Evolutionary conservation across 2,113 vertebrate species (phyloP).

Genomic region (Nothocercus nigrocapillus): DNA sequence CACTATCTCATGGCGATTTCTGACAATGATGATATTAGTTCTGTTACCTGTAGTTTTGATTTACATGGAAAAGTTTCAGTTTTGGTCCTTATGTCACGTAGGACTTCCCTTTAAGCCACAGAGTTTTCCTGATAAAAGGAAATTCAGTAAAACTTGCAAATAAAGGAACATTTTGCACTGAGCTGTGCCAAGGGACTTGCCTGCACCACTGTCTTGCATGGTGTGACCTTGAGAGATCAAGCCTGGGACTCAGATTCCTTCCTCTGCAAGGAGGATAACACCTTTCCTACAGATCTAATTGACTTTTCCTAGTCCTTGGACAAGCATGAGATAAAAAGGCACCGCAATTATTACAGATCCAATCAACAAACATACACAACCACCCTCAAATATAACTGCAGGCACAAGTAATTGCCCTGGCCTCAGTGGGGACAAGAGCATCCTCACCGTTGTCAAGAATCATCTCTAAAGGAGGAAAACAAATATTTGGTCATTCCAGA

Average conservation of each 20-base stretch:
- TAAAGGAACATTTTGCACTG: background rate
- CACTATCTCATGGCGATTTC: background rate
- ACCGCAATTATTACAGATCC: constrained; percentile 6
- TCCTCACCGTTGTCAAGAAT: background rate
- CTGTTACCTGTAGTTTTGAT: background rate
- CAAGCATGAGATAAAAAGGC: background rate
- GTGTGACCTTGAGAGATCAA: constrained; percentile 55
- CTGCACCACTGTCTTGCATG: background rate
- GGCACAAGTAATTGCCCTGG: constrained; percentile 9
- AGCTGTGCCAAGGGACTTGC: background rate
- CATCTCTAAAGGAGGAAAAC: background rate
- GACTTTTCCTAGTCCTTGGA: background rate
- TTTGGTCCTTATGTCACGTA: background rate
- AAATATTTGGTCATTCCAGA: constrained; percentile 32
- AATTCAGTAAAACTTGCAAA: background rate
- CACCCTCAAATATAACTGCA: constrained; percentile 12
- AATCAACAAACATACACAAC: constrained; percentile 5
- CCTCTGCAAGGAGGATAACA: background rate
- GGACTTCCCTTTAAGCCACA: background rate
- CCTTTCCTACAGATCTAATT: background rate
- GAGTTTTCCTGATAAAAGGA: background rate
- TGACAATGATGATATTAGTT: background rate
- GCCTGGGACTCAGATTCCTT: background rate
- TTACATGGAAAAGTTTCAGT: background rate
- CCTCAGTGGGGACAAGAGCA: background rate